Evolutionary conservation across 2,797 vertebrate genomes (phyloP).

Genomic region (Muscicapa comitata): DNA sequence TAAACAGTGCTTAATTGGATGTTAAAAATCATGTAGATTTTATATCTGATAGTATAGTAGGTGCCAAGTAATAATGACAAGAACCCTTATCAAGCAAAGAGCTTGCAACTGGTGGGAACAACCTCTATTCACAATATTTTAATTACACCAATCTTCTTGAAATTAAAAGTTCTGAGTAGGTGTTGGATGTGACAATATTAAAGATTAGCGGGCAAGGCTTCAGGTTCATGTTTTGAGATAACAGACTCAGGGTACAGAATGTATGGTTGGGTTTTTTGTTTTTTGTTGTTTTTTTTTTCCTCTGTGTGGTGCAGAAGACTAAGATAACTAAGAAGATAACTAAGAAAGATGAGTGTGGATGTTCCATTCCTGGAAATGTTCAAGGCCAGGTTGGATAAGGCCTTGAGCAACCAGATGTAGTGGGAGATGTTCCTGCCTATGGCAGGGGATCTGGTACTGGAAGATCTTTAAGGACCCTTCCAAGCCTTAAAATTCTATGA

Average conservation of each 20-base stretch:
- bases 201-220: not conserved
- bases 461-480: not conserved
- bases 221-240: not conserved
- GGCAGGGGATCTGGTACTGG: too few species aligned
- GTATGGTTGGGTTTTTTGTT: rapidly evolving
- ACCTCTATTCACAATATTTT: not conserved
- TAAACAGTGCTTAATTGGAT: conserved; percentile 31
- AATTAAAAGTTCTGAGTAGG: not conserved
- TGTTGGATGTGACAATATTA: not conserved
- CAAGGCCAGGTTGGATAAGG: not conserved
- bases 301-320: not conserved
- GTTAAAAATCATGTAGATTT: conserved; percentile 17
- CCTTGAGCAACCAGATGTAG: not conserved
- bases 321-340: not conserved
- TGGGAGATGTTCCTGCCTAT: not conserved
- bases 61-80: not conserved
- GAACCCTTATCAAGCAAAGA: not conserved
- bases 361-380: not conserved
- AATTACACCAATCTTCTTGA: not conserved
- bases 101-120: not conserved
- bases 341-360: not conserved
- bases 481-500: not conserved
- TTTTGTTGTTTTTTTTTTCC: not conserved
- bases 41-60: not conserved
- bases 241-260: not conserved